Base-by-base conservation (phyloP, 2,113 vertebrate genomes). In the Silurus glanis region DNA sequence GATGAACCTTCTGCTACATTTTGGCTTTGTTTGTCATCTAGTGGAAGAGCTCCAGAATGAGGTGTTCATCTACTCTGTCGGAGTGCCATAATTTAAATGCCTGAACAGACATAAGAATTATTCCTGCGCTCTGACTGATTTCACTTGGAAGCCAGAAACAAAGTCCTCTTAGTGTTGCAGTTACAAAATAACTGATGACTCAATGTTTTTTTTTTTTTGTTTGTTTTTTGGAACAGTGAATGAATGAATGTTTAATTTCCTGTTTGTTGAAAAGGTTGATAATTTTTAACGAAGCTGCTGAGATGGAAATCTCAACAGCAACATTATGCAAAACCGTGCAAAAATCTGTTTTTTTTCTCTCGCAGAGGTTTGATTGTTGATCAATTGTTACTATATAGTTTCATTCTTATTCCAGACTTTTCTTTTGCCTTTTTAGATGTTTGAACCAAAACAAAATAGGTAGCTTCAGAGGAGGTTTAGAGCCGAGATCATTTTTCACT, bases 261-360 rank as follows among this genome's bases (percentile, higher is more conserved):
- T 51, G 23, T 55, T 55, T 53, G 49, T 17, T 76, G 25, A 25
- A 23, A 37, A 76, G 23, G 74, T 55, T 25, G 12, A 25, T 76
- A 55, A 25, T 76, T 23, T 55, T 25, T 76, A 55, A 76, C 49
- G 25, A n/a, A 76, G 47, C 21, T 76, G 72, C 49, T 14, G 72
- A n/a, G 72, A 76, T 76, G 72, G 72, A 76, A 76, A 76, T 21
- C 49, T 13, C 47, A 51, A 25, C 19, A 21, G 53, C 72, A 76
- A 25, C 72, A 53, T 53, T 25, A 16, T 19, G 16, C 53, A 53
- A 53, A 76, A 25, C 47, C 71, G n/a, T 51, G 47, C 71, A n/a
- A n/a, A n/a, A n/a, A n/a, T n/a, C n/a, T 75, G 4, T 51, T 23
- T 75, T 75, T 19, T 49, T 9, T 45, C 8, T 25, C 19, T 9